Base-by-base conservation (phyloP, 2,888 invertebrate species). In the Bedellia somnulentella region DNA sequence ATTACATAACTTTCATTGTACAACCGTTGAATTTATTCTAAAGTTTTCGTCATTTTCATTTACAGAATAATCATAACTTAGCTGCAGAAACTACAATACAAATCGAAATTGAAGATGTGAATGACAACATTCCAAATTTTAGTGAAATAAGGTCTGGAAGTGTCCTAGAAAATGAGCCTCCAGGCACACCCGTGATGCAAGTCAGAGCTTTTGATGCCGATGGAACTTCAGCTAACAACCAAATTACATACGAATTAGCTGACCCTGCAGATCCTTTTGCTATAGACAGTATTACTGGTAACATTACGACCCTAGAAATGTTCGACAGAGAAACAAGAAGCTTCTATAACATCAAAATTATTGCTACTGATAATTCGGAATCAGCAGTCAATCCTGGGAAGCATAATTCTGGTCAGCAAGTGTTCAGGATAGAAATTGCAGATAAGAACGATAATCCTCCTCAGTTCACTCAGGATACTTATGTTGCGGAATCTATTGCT, bases 361-460 rank as follows among this genome's bases (percentile, higher is more conserved):
- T 87, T 44, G 97, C 95, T 0, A 85, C 84, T 13, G 98, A 98
- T 56, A 92, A 91, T 51, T 88, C 89, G 0, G 89, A 89, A 2
- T 94, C 94, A 8, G 89, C 89, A 16, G 59, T 88, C 22, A 67
- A 63, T 37, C 67, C 70, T 17, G 76, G 73, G 1, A 71, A 86
- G 46, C 91, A 85, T 30, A 93, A 93, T 58, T 80, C 70, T 54
- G 83, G 81, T 2, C 83, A 86, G 43, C 91, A 92, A 61, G 87
- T 87, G 30, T 92, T 95, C 52, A 81, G 87, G 41, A 93, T 97
- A 45, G 87, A 87, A 50, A 94, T 98, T 24, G 93, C 91, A 13
- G 98, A 98, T 64, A 91, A 91, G 53, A 98, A 98, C 58, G 98
- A 98, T 60, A 97, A 98, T 59, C 82, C 86, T 12, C 98, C 98